Evolutionary conservation across 2,113 vertebrate genomes (phyloP), one percentile per base, ranked within the genome.

Genomic region (Pituophis catenifer): DNA sequence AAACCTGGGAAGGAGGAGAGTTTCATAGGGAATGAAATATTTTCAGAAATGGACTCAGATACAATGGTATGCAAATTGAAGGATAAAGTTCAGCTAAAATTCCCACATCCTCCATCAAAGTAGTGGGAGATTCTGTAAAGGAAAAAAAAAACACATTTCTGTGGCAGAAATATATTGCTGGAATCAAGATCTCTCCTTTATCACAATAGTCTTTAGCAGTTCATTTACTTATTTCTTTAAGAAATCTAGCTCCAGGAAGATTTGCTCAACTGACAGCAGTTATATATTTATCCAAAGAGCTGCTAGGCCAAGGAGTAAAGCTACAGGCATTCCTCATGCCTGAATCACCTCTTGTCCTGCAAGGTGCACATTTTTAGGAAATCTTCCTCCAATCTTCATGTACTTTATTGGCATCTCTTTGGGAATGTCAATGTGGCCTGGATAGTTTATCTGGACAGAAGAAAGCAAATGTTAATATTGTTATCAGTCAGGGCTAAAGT

Each of bases 321-420:
- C 44, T 91, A 9, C 29, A 0, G 91, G 90, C 53, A 33, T 21
- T 88, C 75, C 44, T 86, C 70, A 2, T 38, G 58, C 2, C 0
- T 52, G 44, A 44, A 91, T 95, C 95, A 92, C 33, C 38, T 53
- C 91, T 75, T 96, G 95, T 96, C 95, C 95, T 93, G 93, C 95
- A 96, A 96, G 93, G 95, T 96, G 95, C 95, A 97, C 96, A 96
- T 96, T 95, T 95, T 97, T 95, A 93, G 90, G 94, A 92, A 89
- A 93, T 95, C 75, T 57, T 62, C 88, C 94, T 95, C 90, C 29
- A 0, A 5, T 52, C 65, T 89, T 96, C 5, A 65, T 65, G 62
- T 65, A 92, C 89, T 85, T 86, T 95, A 92, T 38, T 89, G 50
- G 52, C 91, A 88, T 96, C 95, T 95, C 94, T 93, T 93, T 94